phyloP scores from a whole-genome alignment of 37 sponge, comb jelly and placozoan species.

The Diacarnus erythraeanus region DNA sequence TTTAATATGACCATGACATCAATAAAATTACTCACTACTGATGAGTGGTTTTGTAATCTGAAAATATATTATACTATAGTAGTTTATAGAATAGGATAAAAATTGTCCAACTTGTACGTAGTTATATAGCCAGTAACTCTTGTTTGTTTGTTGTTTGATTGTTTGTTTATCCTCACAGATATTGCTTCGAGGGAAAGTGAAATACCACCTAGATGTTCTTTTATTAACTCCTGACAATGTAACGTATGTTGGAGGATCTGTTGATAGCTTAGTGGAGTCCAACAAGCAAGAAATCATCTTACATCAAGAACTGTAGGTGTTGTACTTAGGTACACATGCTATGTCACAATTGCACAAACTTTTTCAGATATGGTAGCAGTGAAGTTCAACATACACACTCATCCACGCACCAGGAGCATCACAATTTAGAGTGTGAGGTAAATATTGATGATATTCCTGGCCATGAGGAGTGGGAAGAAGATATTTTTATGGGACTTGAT shows the following conservation, averaged over 20 bases:
- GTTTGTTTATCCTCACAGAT: background rate
- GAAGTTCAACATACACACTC: background rate
- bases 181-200: background rate
- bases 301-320: background rate
- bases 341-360: too few relatives aligned
- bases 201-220: background rate
- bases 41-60: too few relatives aligned
- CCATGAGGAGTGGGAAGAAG: too few relatives aligned
- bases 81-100: too few relatives aligned
- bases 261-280: background rate
- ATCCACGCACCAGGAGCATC: background rate
- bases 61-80: too few relatives aligned
- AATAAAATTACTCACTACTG: too few relatives aligned
- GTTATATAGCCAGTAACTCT: too few relatives aligned
- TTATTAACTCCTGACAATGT: background rate
- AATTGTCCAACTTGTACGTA: too few relatives aligned
- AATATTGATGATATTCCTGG: background rate
- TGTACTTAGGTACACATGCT: background rate
- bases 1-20: too few relatives aligned
- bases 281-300: background rate
- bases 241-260: background rate
- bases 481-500: too few relatives aligned
- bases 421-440: background rate
- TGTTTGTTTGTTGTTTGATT: background rate
- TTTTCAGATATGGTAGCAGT: background rate